Conservation (phyloP, 1,140 invertebrate species). For the Ganaspis sp. region DNA sequence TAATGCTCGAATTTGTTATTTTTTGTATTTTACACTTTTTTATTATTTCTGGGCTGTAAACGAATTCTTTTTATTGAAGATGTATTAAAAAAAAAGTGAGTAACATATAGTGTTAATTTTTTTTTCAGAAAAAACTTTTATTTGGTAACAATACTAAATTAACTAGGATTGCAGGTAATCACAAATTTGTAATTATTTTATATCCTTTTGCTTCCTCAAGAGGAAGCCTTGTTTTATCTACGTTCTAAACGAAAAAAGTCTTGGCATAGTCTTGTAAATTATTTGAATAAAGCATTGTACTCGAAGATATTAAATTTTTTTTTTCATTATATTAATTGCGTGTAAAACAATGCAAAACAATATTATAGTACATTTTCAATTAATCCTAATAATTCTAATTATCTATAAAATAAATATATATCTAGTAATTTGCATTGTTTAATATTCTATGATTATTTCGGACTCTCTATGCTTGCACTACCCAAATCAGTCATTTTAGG, state of each 20-base stretch:
- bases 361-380: constrained; percentile 39
- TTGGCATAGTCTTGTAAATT: constrained; percentile 12
- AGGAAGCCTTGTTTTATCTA: too few relatives aligned
- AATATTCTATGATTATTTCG: constrained; percentile 78
- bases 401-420: constrained; percentile 30
- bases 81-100: too few relatives aligned
- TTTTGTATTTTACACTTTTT: too few relatives aligned
- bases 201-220: constrained; percentile 6
- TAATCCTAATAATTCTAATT: not conserved
- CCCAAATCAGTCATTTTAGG: constrained; percentile 94
- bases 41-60: too few relatives aligned
- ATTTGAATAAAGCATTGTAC: constrained; percentile 33
- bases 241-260: not conserved
- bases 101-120: too few relatives aligned
- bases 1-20: too few relatives aligned
- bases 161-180: constrained; percentile 34
- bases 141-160: constrained; percentile 13
- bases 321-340: constrained; percentile 25
- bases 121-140: not conserved
- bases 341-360: constrained; percentile 50
- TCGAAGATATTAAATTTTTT: not conserved
- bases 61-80: too few relatives aligned
- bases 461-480: constrained; percentile 86
- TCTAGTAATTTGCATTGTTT: constrained; percentile 29
- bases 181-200: constrained; percentile 27